These are phyloP conservation scores for Mionectes macconnelli DNA, from an alignment of 2,113 vertebrate species.

Conservation along the genomic window DNA sequence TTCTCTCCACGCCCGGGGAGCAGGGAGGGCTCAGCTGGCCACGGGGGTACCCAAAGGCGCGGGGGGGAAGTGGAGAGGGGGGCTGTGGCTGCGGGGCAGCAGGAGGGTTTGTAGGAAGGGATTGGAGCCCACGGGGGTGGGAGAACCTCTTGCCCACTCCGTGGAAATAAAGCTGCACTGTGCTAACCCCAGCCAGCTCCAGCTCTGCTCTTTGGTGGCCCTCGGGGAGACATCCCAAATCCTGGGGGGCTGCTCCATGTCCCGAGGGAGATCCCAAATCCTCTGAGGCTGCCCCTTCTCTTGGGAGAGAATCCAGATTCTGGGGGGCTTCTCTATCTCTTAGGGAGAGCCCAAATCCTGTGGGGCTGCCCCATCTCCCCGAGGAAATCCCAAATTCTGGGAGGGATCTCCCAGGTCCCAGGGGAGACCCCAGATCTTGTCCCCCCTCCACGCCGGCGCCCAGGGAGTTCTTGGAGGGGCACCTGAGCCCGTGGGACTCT, in stretches of 20 bases:
- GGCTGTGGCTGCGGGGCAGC: not conserved
- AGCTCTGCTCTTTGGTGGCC: not conserved
- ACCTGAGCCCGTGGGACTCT: not conserved
- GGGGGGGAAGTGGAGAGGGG: no score
- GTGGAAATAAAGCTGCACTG: constrained; percentile 60
- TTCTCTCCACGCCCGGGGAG: not conserved
- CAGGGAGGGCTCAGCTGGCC: not conserved
- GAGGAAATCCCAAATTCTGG: not conserved
- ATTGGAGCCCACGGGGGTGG: not conserved
- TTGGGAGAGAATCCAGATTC: not conserved
- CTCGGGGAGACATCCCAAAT: no score
- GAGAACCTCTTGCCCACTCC: not conserved
- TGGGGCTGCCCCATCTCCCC: no score
- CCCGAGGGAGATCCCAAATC: not conserved
- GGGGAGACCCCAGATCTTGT: not conserved
- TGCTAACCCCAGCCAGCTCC: constrained; percentile 14
- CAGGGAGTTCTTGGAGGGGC: not conserved
- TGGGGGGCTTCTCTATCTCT: no score
- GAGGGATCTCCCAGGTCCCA: no score
- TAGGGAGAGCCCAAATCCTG: not conserved
- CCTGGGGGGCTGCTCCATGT: no score
- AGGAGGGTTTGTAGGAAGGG: not conserved
- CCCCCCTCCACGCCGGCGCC: no score
- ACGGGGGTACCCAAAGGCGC: not conserved
- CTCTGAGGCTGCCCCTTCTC: not conserved